Evolutionary conservation across 1,140 invertebrate genomes (phyloP).

Genomic region (Anadara kagoshimensis): DNA sequence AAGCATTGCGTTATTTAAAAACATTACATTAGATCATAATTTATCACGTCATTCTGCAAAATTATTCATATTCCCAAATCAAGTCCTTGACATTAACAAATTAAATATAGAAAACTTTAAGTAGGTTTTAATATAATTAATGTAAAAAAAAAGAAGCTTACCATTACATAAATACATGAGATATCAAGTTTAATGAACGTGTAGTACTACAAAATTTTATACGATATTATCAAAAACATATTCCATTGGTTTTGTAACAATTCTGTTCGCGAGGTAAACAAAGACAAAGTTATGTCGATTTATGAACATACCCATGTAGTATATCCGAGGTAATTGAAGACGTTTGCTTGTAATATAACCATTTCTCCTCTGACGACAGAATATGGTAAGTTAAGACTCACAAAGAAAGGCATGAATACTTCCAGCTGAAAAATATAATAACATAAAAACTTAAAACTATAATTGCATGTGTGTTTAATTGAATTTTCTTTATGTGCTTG

Average conservation of each 20-base stretch:
- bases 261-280: neutral
- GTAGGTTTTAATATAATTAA: too few relatives aligned
- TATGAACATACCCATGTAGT: slow-evolving; percentile 78
- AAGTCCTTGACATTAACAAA: too few relatives aligned
- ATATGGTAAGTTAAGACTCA: slow-evolving; percentile 90
- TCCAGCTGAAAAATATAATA: slow-evolving; percentile 77
- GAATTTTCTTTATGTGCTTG: too few relatives aligned
- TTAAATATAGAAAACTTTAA: too few relatives aligned
- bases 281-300: neutral
- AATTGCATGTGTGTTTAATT: neutral
- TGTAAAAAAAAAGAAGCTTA: too few relatives aligned
- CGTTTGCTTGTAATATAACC: slow-evolving; percentile 89
- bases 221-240: neutral
- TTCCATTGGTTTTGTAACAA: neutral
- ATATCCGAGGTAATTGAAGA: slow-evolving; percentile 92
- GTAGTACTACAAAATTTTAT: too few relatives aligned
- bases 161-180: too few relatives aligned
- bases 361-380: slow-evolving; percentile 93
- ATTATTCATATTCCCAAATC: too few relatives aligned
- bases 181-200: too few relatives aligned
- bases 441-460: neutral
- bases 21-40: neutral
- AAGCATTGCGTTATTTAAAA: neutral
- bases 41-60: neutral
- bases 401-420: slow-evolving; percentile 92